phyloP scores from a whole-genome alignment of 2,113 vertebrate species.

The Chloropsis cyanopogon region DNA sequence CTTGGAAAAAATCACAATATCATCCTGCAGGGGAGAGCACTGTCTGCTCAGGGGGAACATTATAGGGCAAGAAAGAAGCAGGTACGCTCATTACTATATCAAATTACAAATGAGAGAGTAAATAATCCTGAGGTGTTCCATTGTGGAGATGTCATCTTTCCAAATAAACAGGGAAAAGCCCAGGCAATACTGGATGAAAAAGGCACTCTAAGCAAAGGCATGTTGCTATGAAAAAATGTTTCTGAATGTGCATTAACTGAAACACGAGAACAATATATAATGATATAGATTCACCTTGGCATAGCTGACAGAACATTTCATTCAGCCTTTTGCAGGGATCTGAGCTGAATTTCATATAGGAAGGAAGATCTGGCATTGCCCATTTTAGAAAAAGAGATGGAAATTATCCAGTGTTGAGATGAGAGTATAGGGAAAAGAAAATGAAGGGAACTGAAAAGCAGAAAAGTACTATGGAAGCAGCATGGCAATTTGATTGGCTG shows the following conservation, averaged over 20 bases:
- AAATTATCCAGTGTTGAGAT: neutral
- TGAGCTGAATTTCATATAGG: neutral
- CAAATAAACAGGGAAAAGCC: neutral
- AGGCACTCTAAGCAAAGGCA: neutral
- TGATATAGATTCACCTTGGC: neutral
- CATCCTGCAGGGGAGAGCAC: neutral
- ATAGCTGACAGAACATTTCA: neutral
- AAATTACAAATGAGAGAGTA: neutral
- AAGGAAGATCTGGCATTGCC: neutral
- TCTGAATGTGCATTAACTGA: neutral
- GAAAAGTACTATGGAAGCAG: neutral
- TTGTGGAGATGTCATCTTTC: neutral
- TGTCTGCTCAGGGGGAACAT: neutral
- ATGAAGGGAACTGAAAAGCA: neutral
- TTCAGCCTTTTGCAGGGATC: neutral
- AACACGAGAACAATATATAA: neutral
- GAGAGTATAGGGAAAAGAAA: neutral
- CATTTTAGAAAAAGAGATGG: constrained; percentile 17
- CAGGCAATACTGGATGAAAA: neutral
- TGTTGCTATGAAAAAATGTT: neutral
- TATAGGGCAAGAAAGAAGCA: neutral
- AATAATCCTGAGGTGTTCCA: neutral
- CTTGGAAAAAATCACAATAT: neutral
- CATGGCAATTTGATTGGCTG: constrained; percentile 2
- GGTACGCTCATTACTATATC: neutral